phyloP scores from a whole-genome alignment of 2,113 vertebrate genomes.

The Scortum barcoo region DNA sequence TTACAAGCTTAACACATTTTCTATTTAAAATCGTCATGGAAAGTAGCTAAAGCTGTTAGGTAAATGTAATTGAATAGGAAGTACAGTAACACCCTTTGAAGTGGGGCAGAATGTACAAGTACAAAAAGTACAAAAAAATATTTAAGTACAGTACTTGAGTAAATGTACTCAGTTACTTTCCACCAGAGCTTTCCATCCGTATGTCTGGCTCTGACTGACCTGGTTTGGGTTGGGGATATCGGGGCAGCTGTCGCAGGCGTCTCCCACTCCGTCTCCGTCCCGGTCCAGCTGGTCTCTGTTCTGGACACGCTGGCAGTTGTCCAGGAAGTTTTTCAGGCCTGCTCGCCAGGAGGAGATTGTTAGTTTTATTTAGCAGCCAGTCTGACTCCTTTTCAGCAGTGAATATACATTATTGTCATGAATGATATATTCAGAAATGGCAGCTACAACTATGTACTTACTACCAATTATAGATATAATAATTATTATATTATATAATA shows the following conservation, averaged over 20 bases:
- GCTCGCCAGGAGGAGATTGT: constrained; percentile 7
- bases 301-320: constrained; percentile 94
- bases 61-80: neutral
- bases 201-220: constrained; percentile 78
- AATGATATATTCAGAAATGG: neutral
- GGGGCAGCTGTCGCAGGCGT: constrained; percentile 96
- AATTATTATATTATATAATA: too few species aligned
- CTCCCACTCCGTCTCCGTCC: constrained; percentile 95
- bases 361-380: neutral
- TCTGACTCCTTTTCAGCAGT: constrained; percentile 9
- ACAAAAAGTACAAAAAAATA: neutral
- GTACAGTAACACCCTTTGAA: neutral
- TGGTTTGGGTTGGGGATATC: constrained; percentile 97
- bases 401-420: constrained; percentile 4
- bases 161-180: neutral
- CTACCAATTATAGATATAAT: too few species aligned
- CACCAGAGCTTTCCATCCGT: neutral
- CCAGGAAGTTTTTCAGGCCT: constrained; percentile 96
- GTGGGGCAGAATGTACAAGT: neutral
- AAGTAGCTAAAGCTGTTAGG: neutral
- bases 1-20: too few species aligned
- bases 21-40: neutral
- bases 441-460: neutral
- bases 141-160: neutral
- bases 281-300: constrained; percentile 91